Evolutionary conservation across 2,888 invertebrate species (phyloP).

Genomic region (Phengaris arion): DNA sequence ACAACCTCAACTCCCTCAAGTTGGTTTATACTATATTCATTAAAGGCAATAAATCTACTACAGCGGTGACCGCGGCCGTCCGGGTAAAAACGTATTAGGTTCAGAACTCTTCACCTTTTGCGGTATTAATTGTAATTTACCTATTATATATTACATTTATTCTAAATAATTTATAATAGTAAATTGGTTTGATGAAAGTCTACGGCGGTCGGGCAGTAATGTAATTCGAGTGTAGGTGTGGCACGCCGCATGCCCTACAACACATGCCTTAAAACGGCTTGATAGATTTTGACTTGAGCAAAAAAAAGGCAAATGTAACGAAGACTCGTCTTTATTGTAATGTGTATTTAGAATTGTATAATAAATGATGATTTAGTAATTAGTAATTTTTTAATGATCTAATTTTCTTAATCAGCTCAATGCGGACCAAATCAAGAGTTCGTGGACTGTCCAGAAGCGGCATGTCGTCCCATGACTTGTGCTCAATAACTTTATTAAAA

Average conservation of each 20-base stretch:
- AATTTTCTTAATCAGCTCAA: not conserved
- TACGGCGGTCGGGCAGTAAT: too few species aligned
- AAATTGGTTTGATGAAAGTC: too few species aligned
- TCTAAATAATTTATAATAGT: not conserved
- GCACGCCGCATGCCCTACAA: too few species aligned
- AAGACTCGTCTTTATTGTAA: too few species aligned
- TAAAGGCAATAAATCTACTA: not conserved
- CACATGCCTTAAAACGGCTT: too few species aligned
- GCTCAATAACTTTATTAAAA: not conserved
- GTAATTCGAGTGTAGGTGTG: too few species aligned
- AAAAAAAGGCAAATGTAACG: too few species aligned
- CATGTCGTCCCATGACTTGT: slow-evolving; percentile 18
- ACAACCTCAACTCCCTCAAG: not conserved
- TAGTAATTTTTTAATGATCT: not conserved
- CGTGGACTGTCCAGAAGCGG: slow-evolving; percentile 15
- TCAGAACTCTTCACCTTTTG: not conserved
- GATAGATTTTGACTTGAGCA: too few species aligned
- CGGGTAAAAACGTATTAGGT: not conserved
- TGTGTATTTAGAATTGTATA: too few species aligned
- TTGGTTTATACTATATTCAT: not conserved
- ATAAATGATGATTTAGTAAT: too few species aligned
- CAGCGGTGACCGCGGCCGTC: not conserved
- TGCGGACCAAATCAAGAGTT: slow-evolving; percentile 21
- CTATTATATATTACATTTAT: not conserved
- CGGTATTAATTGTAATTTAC: not conserved